Conservation (phyloP, 2,888 invertebrate species). For the Noctua fimbriata region DNA sequence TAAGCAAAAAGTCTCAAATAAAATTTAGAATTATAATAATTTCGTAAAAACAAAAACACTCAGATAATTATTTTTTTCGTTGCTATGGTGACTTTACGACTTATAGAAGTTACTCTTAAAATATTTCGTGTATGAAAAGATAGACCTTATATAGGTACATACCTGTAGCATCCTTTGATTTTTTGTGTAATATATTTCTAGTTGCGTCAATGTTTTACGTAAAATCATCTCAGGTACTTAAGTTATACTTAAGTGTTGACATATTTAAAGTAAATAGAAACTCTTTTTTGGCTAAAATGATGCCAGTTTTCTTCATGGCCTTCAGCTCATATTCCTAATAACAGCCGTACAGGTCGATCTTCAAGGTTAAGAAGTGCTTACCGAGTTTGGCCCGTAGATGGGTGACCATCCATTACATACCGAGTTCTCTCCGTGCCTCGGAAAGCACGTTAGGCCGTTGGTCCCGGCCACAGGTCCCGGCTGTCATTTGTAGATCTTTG, state of each 20-base stretch:
- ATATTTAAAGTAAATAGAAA: not conserved
- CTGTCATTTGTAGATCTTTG: not conserved
- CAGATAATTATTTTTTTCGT: too few relatives aligned
- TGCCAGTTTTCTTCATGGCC: not conserved
- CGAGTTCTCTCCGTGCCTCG: not conserved
- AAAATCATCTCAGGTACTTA: constrained; percentile 16
- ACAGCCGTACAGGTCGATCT: not conserved
- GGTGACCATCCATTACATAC: not conserved
- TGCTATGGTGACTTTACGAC: too few relatives aligned
- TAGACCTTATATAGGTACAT: too few relatives aligned
- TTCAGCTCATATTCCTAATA: not conserved
- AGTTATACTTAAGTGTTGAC: not conserved
- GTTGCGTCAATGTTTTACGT: constrained; percentile 3
- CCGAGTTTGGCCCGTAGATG: not conserved
- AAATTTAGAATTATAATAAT: too few relatives aligned
- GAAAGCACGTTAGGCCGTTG: not conserved
- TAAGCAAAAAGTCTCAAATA: too few relatives aligned
- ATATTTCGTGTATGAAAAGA: too few relatives aligned
- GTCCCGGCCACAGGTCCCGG: not conserved
- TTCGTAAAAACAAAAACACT: too few relatives aligned
- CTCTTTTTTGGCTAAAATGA: not conserved
- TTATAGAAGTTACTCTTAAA: too few relatives aligned
- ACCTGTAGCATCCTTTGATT: not conserved
- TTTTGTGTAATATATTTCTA: not conserved
- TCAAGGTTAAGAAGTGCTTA: not conserved